phyloP scores from a whole-genome alignment of 1,140 invertebrate genomes.

The Epicauta chinensis region DNA sequence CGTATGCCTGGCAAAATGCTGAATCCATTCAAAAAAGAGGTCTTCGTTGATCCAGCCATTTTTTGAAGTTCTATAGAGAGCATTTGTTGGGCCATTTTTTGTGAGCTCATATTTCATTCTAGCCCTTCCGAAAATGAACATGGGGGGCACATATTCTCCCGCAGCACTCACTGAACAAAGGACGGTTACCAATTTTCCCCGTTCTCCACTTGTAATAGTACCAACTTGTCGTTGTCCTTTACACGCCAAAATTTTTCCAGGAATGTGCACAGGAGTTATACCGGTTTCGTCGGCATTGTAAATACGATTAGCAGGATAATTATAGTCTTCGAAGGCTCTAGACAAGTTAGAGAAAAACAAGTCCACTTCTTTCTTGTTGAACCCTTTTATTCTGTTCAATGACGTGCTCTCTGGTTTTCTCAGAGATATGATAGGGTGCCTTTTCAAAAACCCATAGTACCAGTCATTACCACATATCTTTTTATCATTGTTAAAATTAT shows the following conservation, averaged over 20 bases:
- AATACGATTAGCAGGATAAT: slow-evolving; percentile 29
- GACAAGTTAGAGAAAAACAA: slow-evolving; percentile 31
- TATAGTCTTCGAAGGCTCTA: slow-evolving; percentile 8
- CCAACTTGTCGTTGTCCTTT: slow-evolving; percentile 40
- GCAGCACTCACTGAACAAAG: slow-evolving; percentile 31
- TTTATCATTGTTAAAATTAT: background rate
- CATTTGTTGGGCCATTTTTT: slow-evolving; percentile 36
- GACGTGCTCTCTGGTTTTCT: slow-evolving; percentile 31
- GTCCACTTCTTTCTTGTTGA: slow-evolving; percentile 32
- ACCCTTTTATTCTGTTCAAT: slow-evolving; percentile 26
- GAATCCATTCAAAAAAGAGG: slow-evolving; percentile 34
- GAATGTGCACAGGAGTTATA: slow-evolving; percentile 42
- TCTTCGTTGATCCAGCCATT: slow-evolving; percentile 40
- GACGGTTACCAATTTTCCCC: slow-evolving; percentile 41
- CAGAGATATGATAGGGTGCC: slow-evolving; percentile 15
- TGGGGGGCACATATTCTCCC: slow-evolving; percentile 36
- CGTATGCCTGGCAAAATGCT: slow-evolving; percentile 41
- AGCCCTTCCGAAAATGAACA: slow-evolving; percentile 28
- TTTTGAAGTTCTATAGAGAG: slow-evolving; percentile 30
- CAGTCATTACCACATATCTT: slow-evolving; percentile 12
- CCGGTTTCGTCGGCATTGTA: slow-evolving; percentile 45
- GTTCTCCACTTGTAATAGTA: slow-evolving; percentile 36
- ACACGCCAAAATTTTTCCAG: slow-evolving; percentile 38
- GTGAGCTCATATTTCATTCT: slow-evolving; percentile 21
- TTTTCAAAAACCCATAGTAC: slow-evolving; percentile 2